A percentile compares a stretch with the other conserved stretches of the same genome.
These are phyloP conservation scores for Potamarius usumacintae DNA, from an alignment of 2,113 vertebrate species.

Conservation along the genomic window DNA sequence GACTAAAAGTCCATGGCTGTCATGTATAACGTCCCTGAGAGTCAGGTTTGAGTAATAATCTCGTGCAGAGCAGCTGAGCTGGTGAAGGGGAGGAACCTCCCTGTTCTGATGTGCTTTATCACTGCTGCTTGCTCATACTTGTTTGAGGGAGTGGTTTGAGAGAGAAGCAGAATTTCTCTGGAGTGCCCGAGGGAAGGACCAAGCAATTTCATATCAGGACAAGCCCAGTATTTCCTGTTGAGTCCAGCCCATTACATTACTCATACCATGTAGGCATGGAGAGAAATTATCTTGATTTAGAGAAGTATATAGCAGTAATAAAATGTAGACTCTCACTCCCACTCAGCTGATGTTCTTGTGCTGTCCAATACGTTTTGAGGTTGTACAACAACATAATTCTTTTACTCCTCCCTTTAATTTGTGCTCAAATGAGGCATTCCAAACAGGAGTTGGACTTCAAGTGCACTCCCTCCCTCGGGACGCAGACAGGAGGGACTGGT, in stretches of 20 bases:
- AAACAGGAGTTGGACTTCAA: constrained; percentile 37
- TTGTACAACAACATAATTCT: not conserved
- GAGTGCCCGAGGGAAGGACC: constrained; percentile 30
- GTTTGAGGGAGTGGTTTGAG: constrained; percentile 63
- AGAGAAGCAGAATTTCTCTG: constrained; percentile 27
- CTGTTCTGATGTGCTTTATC: constrained; percentile 54
- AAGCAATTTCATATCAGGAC: constrained; percentile 49
- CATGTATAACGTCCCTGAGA: not conserved
- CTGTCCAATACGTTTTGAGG: not conserved
- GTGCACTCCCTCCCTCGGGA: constrained; percentile 10
- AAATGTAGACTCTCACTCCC: not conserved
- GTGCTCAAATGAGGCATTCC: not conserved
- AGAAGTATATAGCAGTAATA: not conserved
- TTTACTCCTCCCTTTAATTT: not conserved
- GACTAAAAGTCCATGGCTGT: constrained; percentile 13
- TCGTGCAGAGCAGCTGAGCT: constrained; percentile 11
- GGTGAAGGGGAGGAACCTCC: constrained; percentile 59
- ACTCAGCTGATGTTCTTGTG: not conserved
- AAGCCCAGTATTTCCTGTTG: constrained; percentile 62
- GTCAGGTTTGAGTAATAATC: constrained; percentile 15
- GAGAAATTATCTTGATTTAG: not conserved
- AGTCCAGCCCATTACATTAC: constrained; percentile 16
- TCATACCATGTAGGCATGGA: not conserved
- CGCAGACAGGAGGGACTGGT: not conserved
- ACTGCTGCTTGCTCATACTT: constrained; percentile 68